phyloP scores from a whole-genome alignment of 2,888 invertebrate species.

The Harmothoe impar region DNA sequence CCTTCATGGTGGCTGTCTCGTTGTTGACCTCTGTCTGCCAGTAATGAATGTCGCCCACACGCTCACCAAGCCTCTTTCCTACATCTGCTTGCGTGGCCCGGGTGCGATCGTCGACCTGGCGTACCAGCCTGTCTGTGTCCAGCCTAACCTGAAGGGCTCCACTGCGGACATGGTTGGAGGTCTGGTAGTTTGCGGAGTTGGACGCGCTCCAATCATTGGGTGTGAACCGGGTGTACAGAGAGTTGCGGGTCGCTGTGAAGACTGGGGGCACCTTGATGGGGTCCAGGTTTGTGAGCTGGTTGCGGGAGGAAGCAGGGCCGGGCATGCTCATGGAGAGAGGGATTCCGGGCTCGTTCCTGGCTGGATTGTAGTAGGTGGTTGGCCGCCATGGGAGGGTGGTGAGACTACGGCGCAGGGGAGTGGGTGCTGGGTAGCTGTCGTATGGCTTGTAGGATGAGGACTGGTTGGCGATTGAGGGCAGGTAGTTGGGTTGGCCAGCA shows the following conservation, averaged over 20 bases:
- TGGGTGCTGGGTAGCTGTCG: constrained; percentile 82
- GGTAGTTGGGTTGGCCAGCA: constrained; percentile 84
- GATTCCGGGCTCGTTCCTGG: constrained; percentile 79
- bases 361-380: constrained; percentile 82
- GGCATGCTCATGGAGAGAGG: constrained; percentile 80
- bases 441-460: constrained; percentile 83
- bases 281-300: constrained; percentile 81
- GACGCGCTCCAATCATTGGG: constrained; percentile 95
- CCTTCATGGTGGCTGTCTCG: constrained; percentile 92
- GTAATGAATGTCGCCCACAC: constrained; percentile 95
- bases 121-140: constrained; percentile 82
- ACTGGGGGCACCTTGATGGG: constrained; percentile 83
- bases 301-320: constrained; percentile 80
- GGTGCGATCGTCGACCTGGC: constrained; percentile 84
- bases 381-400: constrained; percentile 83
- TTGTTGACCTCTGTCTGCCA: constrained; percentile 92
- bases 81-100: constrained; percentile 88
- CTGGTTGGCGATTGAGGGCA: constrained; percentile 89
- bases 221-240: constrained; percentile 92
- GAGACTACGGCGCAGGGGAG: constrained; percentile 81
- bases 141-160: constrained; percentile 83
- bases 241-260: constrained; percentile 83
- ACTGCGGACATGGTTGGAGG: constrained; percentile 93
- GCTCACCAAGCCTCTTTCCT: constrained; percentile 92
- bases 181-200: constrained; percentile 90